phyloP scores from a whole-genome alignment of 1,140 invertebrate genomes.

The Apis florea region DNA sequence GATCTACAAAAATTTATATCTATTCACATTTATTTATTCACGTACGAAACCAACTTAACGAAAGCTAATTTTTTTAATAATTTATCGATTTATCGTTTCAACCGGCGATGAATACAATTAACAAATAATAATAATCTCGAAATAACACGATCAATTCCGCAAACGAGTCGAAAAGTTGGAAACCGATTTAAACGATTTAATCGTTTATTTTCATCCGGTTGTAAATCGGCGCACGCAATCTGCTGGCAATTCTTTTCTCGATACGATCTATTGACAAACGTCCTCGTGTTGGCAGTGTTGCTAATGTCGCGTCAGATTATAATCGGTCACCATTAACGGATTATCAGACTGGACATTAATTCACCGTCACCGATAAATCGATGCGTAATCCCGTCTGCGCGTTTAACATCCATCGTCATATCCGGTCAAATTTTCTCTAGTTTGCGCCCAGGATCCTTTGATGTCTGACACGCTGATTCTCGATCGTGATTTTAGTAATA shows the following conservation, averaged over 20 bases:
- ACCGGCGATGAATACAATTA: too few relatives aligned
- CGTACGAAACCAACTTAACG: too few relatives aligned
- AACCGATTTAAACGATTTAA: too few relatives aligned
- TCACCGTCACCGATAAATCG: slow-evolving; percentile 31
- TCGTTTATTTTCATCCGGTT: neutral
- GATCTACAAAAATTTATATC: too few relatives aligned
- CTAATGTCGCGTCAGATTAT: slow-evolving; percentile 27
- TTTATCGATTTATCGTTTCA: too few relatives aligned
- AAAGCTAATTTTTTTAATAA: too few relatives aligned
- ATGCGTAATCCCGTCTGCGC: slow-evolving; percentile 10
- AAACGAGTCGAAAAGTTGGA: too few relatives aligned
- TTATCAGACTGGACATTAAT: slow-evolving; percentile 17
- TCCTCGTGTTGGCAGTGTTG: neutral
- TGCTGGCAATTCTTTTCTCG: neutral
- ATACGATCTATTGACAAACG: neutral
- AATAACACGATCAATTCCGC: too few relatives aligned
- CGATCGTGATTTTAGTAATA: too few relatives aligned
- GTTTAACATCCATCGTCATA: neutral
- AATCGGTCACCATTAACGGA: slow-evolving; percentile 38
- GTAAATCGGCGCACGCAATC: neutral
- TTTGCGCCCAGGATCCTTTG: neutral
- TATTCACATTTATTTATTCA: too few relatives aligned
- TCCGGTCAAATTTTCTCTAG: neutral
- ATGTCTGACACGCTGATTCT: neutral
- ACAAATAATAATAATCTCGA: too few relatives aligned